Evolutionary conservation across 2,113 vertebrate species (phyloP), one percentile per base, ranked within the genome.

Genomic region (Pycnonotus jocosus): DNA sequence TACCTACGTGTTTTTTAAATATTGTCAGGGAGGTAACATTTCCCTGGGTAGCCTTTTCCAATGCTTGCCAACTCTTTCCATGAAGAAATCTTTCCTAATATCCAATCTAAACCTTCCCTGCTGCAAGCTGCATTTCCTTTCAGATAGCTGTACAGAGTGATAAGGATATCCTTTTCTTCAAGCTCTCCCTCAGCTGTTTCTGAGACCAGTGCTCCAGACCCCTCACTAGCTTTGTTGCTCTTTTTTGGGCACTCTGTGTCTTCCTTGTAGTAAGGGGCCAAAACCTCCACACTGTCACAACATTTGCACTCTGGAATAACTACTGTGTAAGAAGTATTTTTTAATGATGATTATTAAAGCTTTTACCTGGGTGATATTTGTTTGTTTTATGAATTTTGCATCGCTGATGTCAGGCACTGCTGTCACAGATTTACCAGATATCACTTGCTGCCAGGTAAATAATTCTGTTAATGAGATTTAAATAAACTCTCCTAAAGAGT

Each of bases 401-500:
- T 82, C 77, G 94, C 72, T 50, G 8, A 28, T 72, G 53, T n/a
- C 81, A 95, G 86, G 31, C 60, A 93, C 62, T 92, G 74, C 79
- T 79, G 50, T 42, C 11, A 16, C 23, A 70, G 21, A 22, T 89
- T 96, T 96, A 85, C 74, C 83, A 88, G 56, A 72, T 88, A 72
- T n/a, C 48, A 9, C 57, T 77, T n/a, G 35, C 56, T 89, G 86
- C 25, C 57, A 93, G 81, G 19, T 68, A 86, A 96, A 53, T 88
- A 85, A 95, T 76, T 95, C 51, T 81, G 58, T 85, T 91, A 96
- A 96, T 81, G 54, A 93, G 62, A 94, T 93, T 68, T 96, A 44
- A 80, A 93, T 72, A 78, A 72, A 68, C 42, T 82, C 45, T 92
- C 60, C 44, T 20, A 31, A 33, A 54, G 25, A 82, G 56, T 58